phyloP scores from a whole-genome alignment of 2,888 invertebrate species.

The Exocentrus adspersus region DNA sequence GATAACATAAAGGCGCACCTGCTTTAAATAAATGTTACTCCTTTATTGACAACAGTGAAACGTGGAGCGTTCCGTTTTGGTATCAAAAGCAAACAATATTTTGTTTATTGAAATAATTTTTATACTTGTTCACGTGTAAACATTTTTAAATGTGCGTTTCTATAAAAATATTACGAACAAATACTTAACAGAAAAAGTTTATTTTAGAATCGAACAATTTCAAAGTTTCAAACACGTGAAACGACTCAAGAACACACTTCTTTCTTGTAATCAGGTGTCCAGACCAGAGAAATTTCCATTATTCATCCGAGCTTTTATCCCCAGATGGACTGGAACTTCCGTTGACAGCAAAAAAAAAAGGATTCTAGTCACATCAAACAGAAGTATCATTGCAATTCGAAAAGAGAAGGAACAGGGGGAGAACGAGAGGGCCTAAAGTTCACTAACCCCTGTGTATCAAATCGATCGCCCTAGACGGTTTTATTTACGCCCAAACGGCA shows the following conservation, averaged over 20 bases:
- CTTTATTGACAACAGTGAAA: background rate
- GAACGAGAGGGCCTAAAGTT: slow-evolving; percentile 22
- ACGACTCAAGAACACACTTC: too few species aligned
- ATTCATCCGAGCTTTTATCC: background rate
- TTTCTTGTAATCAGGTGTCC: too few species aligned
- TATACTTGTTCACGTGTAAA: too few species aligned
- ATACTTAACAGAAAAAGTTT: too few species aligned
- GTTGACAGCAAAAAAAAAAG: background rate
- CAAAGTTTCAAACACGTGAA: too few species aligned
- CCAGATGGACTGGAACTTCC: background rate
- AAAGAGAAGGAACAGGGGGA: background rate
- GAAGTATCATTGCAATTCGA: slow-evolving; percentile 2
- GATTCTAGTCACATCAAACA: background rate
- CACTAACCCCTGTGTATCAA: slow-evolving; percentile 31
- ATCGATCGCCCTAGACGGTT: slow-evolving; percentile 32
- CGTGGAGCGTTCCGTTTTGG: too few species aligned
- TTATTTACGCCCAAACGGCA: slow-evolving; percentile 1
- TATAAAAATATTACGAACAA: too few species aligned
- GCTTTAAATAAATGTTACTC: background rate
- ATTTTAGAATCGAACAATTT: too few species aligned
- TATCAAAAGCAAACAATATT: too few species aligned
- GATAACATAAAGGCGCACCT: background rate
- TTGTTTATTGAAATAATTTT: too few species aligned
- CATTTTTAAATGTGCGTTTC: too few species aligned
- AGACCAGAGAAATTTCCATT: too few species aligned